phyloP scores from a whole-genome alignment of 2,113 vertebrate genomes.

The Nothocercus julius region DNA sequence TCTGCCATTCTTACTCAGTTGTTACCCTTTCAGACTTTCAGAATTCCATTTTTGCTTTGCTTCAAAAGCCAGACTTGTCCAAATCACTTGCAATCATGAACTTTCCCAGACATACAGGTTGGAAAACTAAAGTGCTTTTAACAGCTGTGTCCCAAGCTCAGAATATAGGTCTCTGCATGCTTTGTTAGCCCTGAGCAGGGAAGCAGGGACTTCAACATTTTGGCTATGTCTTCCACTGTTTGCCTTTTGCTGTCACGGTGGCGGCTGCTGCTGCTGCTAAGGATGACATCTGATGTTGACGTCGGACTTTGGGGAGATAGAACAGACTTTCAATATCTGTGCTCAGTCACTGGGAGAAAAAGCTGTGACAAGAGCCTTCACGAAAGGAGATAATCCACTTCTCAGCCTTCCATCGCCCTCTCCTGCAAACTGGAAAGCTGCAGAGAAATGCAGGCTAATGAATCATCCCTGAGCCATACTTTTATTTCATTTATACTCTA shows the following conservation, averaged over 20 bases:
- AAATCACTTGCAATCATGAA: slow-evolving; percentile 65
- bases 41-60: slow-evolving; percentile 15
- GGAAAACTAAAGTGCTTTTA: slow-evolving; percentile 76
- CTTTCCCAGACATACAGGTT: slow-evolving; percentile 63
- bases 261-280: slow-evolving; percentile 44
- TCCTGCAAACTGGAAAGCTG: background rate
- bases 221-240: slow-evolving; percentile 56
- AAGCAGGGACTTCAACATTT: slow-evolving; percentile 72
- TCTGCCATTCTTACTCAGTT: slow-evolving; percentile 53
- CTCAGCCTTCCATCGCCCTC: background rate
- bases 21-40: slow-evolving; percentile 17
- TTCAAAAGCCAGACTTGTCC: slow-evolving; percentile 67
- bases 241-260: slow-evolving; percentile 72
- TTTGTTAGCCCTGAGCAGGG: slow-evolving; percentile 67
- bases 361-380: slow-evolving; percentile 32
- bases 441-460: background rate
- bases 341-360: slow-evolving; percentile 57
- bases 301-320: slow-evolving; percentile 59
- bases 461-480: background rate
- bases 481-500: slow-evolving; percentile 5
- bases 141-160: slow-evolving; percentile 72
- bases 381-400: background rate
- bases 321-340: slow-evolving; percentile 45
- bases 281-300: slow-evolving; percentile 66
- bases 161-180: slow-evolving; percentile 57